phyloP scores from a whole-genome alignment of 2,797 vertebrate species.

The Spea hammondii region DNA sequence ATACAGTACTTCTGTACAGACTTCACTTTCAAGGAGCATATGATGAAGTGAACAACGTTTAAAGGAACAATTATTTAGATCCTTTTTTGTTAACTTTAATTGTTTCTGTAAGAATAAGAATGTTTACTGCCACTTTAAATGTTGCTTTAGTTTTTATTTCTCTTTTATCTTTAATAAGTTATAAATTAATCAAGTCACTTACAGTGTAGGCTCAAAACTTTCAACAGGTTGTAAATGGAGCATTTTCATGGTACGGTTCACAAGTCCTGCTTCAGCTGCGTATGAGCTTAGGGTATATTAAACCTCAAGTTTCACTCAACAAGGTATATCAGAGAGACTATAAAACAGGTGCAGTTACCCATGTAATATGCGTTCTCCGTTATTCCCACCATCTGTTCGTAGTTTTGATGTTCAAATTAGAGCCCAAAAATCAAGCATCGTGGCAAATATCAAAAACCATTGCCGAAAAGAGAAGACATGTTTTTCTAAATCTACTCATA shows the following conservation, averaged over 20 bases:
- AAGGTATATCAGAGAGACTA: constrained; percentile 23
- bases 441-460: constrained; percentile 19
- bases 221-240: constrained; percentile 22
- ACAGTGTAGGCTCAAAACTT: neutral
- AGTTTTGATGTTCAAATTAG: constrained; percentile 19
- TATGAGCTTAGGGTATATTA: constrained; percentile 17
- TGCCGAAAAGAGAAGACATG: neutral
- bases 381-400: constrained; percentile 28
- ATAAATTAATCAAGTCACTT: neutral
- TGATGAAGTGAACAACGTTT: too few relatives aligned
- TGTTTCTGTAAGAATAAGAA: too few relatives aligned
- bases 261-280: neutral
- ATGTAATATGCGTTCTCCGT: constrained; percentile 31
- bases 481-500: neutral
- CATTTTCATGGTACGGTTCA: constrained; percentile 14
- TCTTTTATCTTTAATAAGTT: too few relatives aligned
- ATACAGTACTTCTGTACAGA: too few relatives aligned
- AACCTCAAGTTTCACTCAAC: neutral
- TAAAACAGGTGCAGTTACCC: constrained; percentile 25
- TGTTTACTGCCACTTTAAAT: too few relatives aligned
- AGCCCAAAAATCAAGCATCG: neutral
- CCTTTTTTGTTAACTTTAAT: too few relatives aligned
- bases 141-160: too few relatives aligned
- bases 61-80: too few relatives aligned
- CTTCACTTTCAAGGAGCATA: too few relatives aligned